A percentile compares a stretch with the other conserved stretches of the same genome.
Conservation (phyloP, 2,113 vertebrate species). For the Felis catus region DNA sequence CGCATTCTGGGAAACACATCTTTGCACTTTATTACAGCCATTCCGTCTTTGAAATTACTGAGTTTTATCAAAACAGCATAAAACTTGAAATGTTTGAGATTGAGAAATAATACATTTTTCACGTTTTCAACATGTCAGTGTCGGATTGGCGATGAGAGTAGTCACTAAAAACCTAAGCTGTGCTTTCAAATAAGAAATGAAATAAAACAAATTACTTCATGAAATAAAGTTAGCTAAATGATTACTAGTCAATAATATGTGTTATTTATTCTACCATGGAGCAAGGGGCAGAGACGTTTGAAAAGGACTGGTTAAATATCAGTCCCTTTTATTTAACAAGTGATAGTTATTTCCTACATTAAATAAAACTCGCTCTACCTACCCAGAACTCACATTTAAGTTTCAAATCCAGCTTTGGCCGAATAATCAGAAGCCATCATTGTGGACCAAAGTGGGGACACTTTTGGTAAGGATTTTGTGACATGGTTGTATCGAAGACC, state of each 20-base stretch:
- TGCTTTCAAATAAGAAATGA: conserved; percentile 58
- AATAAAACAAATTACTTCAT: conserved; percentile 61
- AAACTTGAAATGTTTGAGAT: neutral
- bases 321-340: conserved; percentile 61
- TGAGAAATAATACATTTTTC: conserved; percentile 50
- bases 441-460: conserved; percentile 16
- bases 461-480: conserved; percentile 65
- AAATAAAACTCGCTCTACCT: conserved; percentile 54
- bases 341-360: conserved; percentile 62
- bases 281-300: conserved; percentile 45
- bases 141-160: conserved; percentile 27
- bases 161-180: conserved; percentile 52
- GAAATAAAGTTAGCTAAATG: conserved; percentile 30
- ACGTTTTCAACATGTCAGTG: conserved; percentile 36
- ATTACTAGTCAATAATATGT: conserved; percentile 50
- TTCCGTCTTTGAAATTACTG: neutral
- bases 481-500: conserved; percentile 53
- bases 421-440: conserved; percentile 51
- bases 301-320: conserved; percentile 69
- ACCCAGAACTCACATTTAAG: conserved; percentile 33
- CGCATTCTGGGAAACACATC: neutral
- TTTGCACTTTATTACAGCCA: neutral
- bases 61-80: conserved; percentile 43
- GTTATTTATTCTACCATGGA: conserved; percentile 51
- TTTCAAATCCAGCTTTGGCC: conserved; percentile 56